A percentile compares a stretch with the other conserved stretches of the same genome.
These are phyloP conservation scores for Peribatodes rhomboidaria DNA, from an alignment of 2,888 invertebrate species.

Conservation along the genomic window DNA sequence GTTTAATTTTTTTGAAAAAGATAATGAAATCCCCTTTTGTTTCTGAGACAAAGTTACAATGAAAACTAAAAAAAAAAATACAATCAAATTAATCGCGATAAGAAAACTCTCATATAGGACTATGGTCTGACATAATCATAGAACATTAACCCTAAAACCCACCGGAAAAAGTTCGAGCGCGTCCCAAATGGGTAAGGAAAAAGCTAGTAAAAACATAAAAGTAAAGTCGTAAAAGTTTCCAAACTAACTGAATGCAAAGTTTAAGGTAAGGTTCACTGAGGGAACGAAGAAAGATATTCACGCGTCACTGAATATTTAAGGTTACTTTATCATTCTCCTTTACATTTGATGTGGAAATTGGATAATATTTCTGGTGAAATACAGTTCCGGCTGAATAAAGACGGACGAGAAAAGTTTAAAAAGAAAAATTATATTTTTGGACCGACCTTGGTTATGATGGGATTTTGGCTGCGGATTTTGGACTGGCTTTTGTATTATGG, in stretches of 20 bases:
- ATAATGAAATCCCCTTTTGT: too few relatives aligned
- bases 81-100: neutral
- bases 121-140: constrained; percentile 3
- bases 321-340: constrained; percentile 44
- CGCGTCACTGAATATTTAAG: constrained; percentile 43
- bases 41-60: neutral
- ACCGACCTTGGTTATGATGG: neutral
- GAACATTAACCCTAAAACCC: constrained; percentile 22
- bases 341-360: constrained; percentile 39
- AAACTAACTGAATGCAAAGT: constrained; percentile 41
- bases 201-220: constrained; percentile 33
- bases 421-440: constrained; percentile 9
- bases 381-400: constrained; percentile 18
- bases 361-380: constrained; percentile 25
- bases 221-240: constrained; percentile 35
- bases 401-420: neutral
- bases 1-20: too few relatives aligned
- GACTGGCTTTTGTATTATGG: neutral
- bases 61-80: too few relatives aligned
- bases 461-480: neutral
- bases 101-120: neutral
- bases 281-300: constrained; percentile 40
- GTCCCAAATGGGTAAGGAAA: constrained; percentile 26
- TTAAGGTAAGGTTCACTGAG: constrained; percentile 28
- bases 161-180: constrained; percentile 14